phyloP scores from a whole-genome alignment of 1,140 invertebrate genomes.

The Penaeus vannamei region DNA sequence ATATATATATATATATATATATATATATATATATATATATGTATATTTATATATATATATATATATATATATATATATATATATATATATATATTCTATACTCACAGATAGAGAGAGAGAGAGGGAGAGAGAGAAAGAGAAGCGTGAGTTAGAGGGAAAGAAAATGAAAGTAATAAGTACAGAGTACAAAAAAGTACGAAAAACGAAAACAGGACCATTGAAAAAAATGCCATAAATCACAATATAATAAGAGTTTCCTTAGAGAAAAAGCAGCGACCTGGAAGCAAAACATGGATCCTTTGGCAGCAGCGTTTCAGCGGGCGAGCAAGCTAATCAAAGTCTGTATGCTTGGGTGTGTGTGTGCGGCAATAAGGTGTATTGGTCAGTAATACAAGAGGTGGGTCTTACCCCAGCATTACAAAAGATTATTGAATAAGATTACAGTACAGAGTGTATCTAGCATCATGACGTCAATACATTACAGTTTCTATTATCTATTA shows the following conservation, averaged over 20 bases:
- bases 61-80: too few species aligned
- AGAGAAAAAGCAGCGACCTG: too few species aligned
- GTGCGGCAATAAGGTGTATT: slow-evolving; percentile 46
- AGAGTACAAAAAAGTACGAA: too few species aligned
- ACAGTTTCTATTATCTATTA: slow-evolving; percentile 53
- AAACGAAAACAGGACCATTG: too few species aligned
- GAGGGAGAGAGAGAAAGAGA: slow-evolving; percentile 28
- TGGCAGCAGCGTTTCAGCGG: too few species aligned
- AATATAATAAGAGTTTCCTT: too few species aligned
- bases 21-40: too few species aligned
- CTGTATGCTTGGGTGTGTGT: slow-evolving; percentile 27
- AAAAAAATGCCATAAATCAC: too few species aligned
- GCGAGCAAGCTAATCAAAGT: slow-evolving; percentile 49
- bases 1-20: too few species aligned
- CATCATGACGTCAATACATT: slow-evolving; percentile 46
- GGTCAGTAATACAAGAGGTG: background rate
- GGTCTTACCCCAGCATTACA: slow-evolving; percentile 28
- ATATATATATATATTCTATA: too few species aligned
- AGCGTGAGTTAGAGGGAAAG: slow-evolving; percentile 44
- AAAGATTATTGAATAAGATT: slow-evolving; percentile 63
- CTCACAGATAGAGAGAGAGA: background rate
- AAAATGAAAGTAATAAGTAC: background rate
- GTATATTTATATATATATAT: too few species aligned
- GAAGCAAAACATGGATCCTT: too few species aligned
- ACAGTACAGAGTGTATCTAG: slow-evolving; percentile 46